These are phyloP conservation scores for Scaptomyza hsui DNA, from an alignment of 1,140 invertebrate species.

Conservation along the genomic window DNA sequence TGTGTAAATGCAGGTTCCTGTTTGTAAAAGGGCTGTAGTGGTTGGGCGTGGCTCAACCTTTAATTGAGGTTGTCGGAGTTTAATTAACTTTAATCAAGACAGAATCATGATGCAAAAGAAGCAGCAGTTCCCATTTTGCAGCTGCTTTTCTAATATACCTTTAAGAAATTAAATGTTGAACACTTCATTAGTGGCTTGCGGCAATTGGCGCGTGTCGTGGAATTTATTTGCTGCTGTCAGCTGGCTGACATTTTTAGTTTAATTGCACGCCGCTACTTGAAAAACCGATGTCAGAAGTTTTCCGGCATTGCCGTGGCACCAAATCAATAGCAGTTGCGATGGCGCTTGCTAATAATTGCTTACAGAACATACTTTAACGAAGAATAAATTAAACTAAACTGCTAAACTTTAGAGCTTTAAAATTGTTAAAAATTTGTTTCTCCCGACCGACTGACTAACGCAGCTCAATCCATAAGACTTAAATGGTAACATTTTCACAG, in stretches of 20 bases:
- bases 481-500: too few species aligned
- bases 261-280: constrained; percentile 32
- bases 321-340: constrained; percentile 42
- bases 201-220: constrained; percentile 48
- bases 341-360: constrained; percentile 35
- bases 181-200: constrained; percentile 47
- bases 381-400: background rate
- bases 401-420: constrained; percentile 1
- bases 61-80: too few species aligned
- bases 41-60: too few species aligned
- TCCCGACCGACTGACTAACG: too few species aligned
- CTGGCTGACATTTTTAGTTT: constrained; percentile 42
- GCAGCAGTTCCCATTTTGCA: too few species aligned
- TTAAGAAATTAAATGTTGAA: constrained; percentile 20
- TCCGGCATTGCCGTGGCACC: constrained; percentile 22
- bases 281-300: constrained; percentile 37
- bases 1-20: too few species aligned
- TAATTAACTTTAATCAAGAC: constrained; percentile 48
- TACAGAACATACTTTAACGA: constrained; percentile 21
- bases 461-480: too few species aligned
- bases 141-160: too few species aligned
- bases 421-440: background rate
- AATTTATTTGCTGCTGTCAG: constrained; percentile 45
- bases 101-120: constrained; percentile 15
- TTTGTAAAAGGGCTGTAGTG: too few species aligned